Evolutionary conservation across 2,888 invertebrate genomes (phyloP), one percentile per base, ranked within the genome.

Genomic region (Myopa tessellatipennis): DNA sequence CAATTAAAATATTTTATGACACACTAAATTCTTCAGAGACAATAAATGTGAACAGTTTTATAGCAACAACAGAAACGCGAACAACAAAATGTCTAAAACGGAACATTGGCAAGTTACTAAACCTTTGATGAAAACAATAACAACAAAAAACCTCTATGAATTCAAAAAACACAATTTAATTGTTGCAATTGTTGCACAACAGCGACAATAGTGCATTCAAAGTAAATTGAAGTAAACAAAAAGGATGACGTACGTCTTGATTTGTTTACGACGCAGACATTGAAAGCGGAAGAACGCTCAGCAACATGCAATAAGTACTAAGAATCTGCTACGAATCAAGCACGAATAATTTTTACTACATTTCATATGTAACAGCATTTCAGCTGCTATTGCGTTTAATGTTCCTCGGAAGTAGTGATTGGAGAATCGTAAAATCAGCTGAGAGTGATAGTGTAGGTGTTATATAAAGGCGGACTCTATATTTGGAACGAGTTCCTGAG

Each of bases 1-100:
- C 63, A 71, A 71, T 71, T 71, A 52, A 70, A 70, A 70, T 52
- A 52, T 70, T 60, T 61, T 40, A 61, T 61, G 61, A 26, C 73
- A 65, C 45, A 26, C 63, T 16, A 74, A 71, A 74, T 74, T 40
- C 50, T 74, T 74, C 73, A 74, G 60, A 72, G 50, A 34, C 69
- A 69, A 69, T 69, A 69, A 69, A 69, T 40, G 10, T 67, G 12
- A 67, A 40, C 38, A 67, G 36, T n/a, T 40, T 38, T 40, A 40
- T n/a, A 34, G 26, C 18, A 4, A 55, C 16, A 55, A n/a, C 10
- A 12, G 10, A n/a, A 12, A n/a, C 10, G 55, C 10, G 55, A 55
- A 55, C 16, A 55, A n/a, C 10, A 6, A 55, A 16, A 55, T 6
- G 1, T 55, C 55, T n/a, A 16, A n/a, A n/a, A n/a, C n/a, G n/a